Evolutionary conservation across 1,140 invertebrate species (phyloP).

Genomic region (Bombus haemorrhoidalis): DNA sequence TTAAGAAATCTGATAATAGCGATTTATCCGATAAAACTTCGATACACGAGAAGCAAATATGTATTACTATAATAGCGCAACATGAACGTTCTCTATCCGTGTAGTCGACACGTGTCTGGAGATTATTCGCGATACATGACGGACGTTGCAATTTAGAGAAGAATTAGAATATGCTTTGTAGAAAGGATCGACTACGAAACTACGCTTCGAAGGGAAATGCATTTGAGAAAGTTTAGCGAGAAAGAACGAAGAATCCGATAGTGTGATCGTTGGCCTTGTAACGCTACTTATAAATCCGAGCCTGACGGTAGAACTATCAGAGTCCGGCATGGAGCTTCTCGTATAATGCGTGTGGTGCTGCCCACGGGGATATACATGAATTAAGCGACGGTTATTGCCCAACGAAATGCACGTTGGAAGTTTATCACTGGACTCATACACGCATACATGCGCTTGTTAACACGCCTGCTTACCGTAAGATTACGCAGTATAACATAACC

Average conservation of each 20-base stretch:
- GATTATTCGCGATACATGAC: background rate
- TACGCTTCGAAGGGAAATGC: background rate
- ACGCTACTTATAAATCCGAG: slow-evolving; percentile 12
- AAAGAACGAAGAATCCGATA: no score
- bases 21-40: background rate
- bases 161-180: background rate
- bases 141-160: background rate
- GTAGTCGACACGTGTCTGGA: background rate
- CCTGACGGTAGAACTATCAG: slow-evolving; percentile 28
- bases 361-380: slow-evolving; percentile 50
- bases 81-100: background rate
- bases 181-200: no score
- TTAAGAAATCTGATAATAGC: background rate
- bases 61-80: background rate
- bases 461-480: slow-evolving; percentile 61
- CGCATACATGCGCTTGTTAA: slow-evolving; percentile 60
- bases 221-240: background rate
- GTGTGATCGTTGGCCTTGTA: background rate
- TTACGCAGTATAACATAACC: slow-evolving; percentile 54
- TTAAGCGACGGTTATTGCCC: slow-evolving; percentile 67
- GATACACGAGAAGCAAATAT: background rate
- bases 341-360: slow-evolving; percentile 21
- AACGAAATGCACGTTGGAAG: slow-evolving; percentile 55
- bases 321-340: slow-evolving; percentile 4
- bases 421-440: slow-evolving; percentile 54